These are phyloP conservation scores for Nasua narica DNA, from an alignment of 2,797 vertebrate genomes.

Conservation along the genomic window DNA sequence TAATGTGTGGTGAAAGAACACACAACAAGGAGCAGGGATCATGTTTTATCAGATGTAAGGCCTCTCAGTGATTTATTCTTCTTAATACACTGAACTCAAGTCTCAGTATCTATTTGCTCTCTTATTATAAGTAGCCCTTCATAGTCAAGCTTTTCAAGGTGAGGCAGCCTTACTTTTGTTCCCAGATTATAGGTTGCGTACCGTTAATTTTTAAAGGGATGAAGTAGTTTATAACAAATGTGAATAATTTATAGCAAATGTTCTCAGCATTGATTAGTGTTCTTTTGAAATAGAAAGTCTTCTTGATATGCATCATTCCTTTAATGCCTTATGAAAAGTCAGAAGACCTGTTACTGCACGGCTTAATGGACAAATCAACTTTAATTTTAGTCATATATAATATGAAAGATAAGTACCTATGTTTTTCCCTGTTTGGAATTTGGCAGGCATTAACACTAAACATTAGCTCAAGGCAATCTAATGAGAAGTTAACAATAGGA, in stretches of 20 bases:
- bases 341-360: slow-evolving; percentile 63
- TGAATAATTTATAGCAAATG: slow-evolving; percentile 84
- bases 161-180: slow-evolving; percentile 31
- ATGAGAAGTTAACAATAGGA: slow-evolving; percentile 70
- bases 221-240: slow-evolving; percentile 78
- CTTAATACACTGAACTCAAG: slow-evolving; percentile 24
- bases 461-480: slow-evolving; percentile 29
- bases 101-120: slow-evolving; percentile 23
- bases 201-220: slow-evolving; percentile 75
- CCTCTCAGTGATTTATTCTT: slow-evolving; percentile 67
- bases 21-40: slow-evolving; percentile 73
- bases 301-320: slow-evolving; percentile 77
- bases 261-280: slow-evolving; percentile 81
- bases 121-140: slow-evolving; percentile 36
- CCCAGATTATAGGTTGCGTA: slow-evolving; percentile 39
- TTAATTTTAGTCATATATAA: slow-evolving; percentile 69
- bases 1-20: slow-evolving; percentile 82
- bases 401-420: slow-evolving; percentile 52
- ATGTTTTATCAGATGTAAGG: slow-evolving; percentile 63
- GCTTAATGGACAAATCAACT: slow-evolving; percentile 77
- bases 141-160: slow-evolving; percentile 66
- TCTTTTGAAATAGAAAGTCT: slow-evolving; percentile 79
- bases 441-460: slow-evolving; percentile 64
- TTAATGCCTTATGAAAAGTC: slow-evolving; percentile 79
- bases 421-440: slow-evolving; percentile 40